Evolutionary conservation across 2,888 invertebrate species (phyloP).

Genomic region (Fragum fragum): DNA sequence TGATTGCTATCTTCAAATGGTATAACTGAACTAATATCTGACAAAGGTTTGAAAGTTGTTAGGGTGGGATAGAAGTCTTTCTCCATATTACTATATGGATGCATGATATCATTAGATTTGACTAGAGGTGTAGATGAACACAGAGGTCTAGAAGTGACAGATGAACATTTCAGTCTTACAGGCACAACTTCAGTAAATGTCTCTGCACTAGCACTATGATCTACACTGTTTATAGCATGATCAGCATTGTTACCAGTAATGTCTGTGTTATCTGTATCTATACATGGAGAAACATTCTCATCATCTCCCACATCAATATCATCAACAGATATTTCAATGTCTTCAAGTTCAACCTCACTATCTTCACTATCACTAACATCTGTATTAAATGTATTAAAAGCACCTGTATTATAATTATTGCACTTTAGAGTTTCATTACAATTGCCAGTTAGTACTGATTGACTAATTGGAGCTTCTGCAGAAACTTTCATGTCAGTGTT

Average conservation of each 20-base stretch:
- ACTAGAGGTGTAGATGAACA: constrained; percentile 51
- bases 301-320: constrained; percentile 6
- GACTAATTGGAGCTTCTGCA: neutral
- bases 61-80: constrained; percentile 16
- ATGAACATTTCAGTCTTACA: constrained; percentile 7
- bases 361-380: constrained; percentile 18
- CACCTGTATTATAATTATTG: neutral
- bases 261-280: neutral
- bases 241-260: neutral
- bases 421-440: constrained; percentile 12
- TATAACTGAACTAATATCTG: neutral
- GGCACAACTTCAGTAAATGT: neutral
- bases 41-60: constrained; percentile 26
- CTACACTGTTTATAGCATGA: neutral
- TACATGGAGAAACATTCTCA: neutral
- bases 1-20: neutral
- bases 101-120: neutral
- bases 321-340: constrained; percentile 12
- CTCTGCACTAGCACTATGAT: neutral
- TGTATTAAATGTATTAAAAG: neutral
- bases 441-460: neutral
- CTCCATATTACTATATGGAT: neutral
- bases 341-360: constrained; percentile 12
- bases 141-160: constrained; percentile 47
- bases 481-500: neutral